Evolutionary conservation across 2,888 invertebrate species (phyloP), one percentile per base, ranked within the genome.

Genomic region (Halictus ligatus): DNA sequence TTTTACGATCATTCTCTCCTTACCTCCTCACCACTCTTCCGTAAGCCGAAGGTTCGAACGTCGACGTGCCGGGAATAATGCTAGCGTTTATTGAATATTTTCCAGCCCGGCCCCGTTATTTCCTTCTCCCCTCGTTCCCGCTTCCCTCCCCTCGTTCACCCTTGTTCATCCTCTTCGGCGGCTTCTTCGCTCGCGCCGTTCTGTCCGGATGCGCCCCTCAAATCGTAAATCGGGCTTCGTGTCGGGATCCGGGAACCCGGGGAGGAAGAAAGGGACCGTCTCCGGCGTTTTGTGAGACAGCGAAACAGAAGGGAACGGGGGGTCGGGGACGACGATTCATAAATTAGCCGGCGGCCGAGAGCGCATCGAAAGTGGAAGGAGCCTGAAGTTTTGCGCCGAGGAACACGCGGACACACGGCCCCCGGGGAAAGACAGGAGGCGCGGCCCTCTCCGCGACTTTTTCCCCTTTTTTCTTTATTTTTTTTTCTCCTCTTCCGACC

Each of bases 51-150:
- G 83, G 87, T 85, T 74, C 83, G 82, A 50, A 35, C 86, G 89
- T 83, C 91, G 93, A 94, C 94, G 95, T 94, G 95, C 93, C 91
- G 90, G 90, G 94, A 94, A 94, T 94, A 94, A 94, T 93, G 93
- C 91, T 85, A 91, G 91, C 93, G 93, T 94, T 94, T 95, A 95
- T 95, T 95, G 94, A 95, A 95, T 94, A 95, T 95, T 95, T 95
- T 94, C 93, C 94, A 93, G 92, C 10, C 89, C 88, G 85, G 69
- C 43, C 86, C 87, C 88, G 86, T 90, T 87, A 89, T 85, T 87
- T 87, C 88, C 81, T 85, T 75, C 86, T 86, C 77, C 74, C 83
- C 71, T 75, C 50, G 8, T 78, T 73, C 84, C 60, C 13, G 46
- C 67, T 12, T 85, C 87, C 81, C 84, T 75, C 86, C 81, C 58